Evolutionary conservation across 2,888 invertebrate species (phyloP).

Genomic region (Trypoxylon attenuatum): DNA sequence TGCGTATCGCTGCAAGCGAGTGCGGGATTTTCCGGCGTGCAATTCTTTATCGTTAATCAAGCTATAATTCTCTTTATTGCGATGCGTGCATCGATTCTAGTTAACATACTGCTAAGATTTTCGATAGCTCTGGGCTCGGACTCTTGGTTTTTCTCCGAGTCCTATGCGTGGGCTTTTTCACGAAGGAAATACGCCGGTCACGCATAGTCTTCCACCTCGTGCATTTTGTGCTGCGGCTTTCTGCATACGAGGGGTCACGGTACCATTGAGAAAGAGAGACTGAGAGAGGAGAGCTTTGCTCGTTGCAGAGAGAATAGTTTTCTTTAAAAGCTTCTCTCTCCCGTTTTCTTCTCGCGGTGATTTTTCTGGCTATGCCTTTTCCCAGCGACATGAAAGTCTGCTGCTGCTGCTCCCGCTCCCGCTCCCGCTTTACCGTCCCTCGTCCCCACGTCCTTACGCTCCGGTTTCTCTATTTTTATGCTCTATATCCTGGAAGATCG

Average conservation of each 20-base stretch:
- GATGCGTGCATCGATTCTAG: too few species aligned
- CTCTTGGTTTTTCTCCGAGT: slow-evolving; percentile 21
- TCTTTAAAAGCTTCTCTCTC: background rate
- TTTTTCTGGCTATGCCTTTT: background rate
- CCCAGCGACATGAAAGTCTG: slow-evolving; percentile 28
- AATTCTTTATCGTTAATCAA: background rate
- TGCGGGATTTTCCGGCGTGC: background rate
- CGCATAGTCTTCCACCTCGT: slow-evolving; percentile 22
- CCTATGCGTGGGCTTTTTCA: slow-evolving; percentile 11
- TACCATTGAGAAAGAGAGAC: too few species aligned
- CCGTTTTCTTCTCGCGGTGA: slow-evolving; percentile 7
- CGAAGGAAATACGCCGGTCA: slow-evolving; percentile 46
- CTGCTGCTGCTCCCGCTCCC: slow-evolving; percentile 1
- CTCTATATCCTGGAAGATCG: slow-evolving; percentile 42
- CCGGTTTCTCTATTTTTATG: slow-evolving; percentile 52
- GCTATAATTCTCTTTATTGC: background rate
- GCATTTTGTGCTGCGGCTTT: background rate
- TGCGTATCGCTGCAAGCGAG: slow-evolving; percentile 36
- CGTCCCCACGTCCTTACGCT: slow-evolving; percentile 30
- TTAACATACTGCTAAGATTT: too few species aligned
- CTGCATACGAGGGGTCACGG: too few species aligned
- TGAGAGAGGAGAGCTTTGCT: background rate
- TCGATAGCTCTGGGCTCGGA: too few species aligned
- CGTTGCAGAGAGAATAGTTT: background rate
- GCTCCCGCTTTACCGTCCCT: slow-evolving; percentile 1